These are phyloP conservation scores for Cryptops parisi DNA, from an alignment of 2,888 invertebrate species.

Conservation along the genomic window DNA sequence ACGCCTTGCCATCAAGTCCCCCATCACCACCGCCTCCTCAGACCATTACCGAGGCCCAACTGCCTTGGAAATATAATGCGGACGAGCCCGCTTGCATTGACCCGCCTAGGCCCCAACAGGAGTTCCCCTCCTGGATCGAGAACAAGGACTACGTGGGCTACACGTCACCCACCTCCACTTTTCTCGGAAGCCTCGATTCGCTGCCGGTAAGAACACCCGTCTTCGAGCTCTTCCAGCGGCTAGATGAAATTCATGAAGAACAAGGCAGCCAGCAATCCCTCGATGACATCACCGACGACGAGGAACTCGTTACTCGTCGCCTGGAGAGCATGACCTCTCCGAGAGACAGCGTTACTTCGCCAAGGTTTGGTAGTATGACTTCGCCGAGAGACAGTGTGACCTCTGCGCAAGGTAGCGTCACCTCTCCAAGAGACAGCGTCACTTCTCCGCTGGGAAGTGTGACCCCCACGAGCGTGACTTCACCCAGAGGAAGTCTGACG, in stretches of 20 bases:
- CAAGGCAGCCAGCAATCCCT: neutral
- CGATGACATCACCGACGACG: constrained; percentile 2
- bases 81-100: constrained; percentile 45
- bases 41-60: constrained; percentile 73
- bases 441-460: too few relatives aligned
- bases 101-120: constrained; percentile 59
- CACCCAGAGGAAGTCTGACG: too few relatives aligned
- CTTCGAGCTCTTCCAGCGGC: constrained; percentile 13
- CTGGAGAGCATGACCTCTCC: too few relatives aligned
- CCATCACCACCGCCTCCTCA: constrained; percentile 40
- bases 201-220: constrained; percentile 7
- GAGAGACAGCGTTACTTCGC: too few relatives aligned
- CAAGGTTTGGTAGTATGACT: too few relatives aligned
- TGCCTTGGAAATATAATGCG: constrained; percentile 73
- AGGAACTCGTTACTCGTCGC: too few relatives aligned
- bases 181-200: constrained; percentile 44
- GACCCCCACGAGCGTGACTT: too few relatives aligned
- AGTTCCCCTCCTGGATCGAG: constrained; percentile 89
- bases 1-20: neutral
- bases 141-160: constrained; percentile 87
- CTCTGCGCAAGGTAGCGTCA: too few relatives aligned
- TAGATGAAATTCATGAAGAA: constrained; percentile 6
- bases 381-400: too few relatives aligned
- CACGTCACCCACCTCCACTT: constrained; percentile 79
- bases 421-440: too few relatives aligned